Evolutionary conservation across 2,113 vertebrate genomes (phyloP), one percentile per base, ranked within the genome.

Genomic region (Mobula hypostoma): DNA sequence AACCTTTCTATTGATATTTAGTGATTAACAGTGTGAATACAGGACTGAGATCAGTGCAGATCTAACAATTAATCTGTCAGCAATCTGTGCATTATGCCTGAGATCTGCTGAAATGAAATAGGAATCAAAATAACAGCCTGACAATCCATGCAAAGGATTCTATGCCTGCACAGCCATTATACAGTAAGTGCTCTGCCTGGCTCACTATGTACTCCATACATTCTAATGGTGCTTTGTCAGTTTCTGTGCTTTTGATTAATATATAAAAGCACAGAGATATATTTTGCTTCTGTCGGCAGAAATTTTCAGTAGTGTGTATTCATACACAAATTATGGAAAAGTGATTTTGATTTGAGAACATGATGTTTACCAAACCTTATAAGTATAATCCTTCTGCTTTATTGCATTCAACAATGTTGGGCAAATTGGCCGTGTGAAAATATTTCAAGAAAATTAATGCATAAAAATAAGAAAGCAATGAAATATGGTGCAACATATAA

Each of bases 1-100:
- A 93, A 93, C 24, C 91, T 74, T 93, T 93, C 74, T 76, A 74
- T 70, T 74, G 11, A 68, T 76, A 74, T 74, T 74, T 74, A 93
- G 36, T 93, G 91, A 74, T 40, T 32, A 93, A 56, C 27, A 27
- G 36, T 56, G 21, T 56, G 48, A 48, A n/a, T 74, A 48, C 91
- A 93, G 91, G 70, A 74, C 48, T 56, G 91, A 11, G 19, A 56
- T 74, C 32, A 74, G 40, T 74, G 36, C 91, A 93, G 56, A 56
- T 48, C 32, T 21, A 17, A 36, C 36, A 74, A 93, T 93, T 74
- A 93, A 93, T 93, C 91, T 24, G 40, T 15, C 70, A 48, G 40
- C 66, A 93, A 74, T 36, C 68, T 93, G 63, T 72, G 9, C 36
- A 40, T 70, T 14, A 40, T 70, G 88, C 66, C 90, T 12, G 90